Evolutionary conservation across 2,888 invertebrate species (phyloP).

Genomic region (Polydrusus cervinus): DNA sequence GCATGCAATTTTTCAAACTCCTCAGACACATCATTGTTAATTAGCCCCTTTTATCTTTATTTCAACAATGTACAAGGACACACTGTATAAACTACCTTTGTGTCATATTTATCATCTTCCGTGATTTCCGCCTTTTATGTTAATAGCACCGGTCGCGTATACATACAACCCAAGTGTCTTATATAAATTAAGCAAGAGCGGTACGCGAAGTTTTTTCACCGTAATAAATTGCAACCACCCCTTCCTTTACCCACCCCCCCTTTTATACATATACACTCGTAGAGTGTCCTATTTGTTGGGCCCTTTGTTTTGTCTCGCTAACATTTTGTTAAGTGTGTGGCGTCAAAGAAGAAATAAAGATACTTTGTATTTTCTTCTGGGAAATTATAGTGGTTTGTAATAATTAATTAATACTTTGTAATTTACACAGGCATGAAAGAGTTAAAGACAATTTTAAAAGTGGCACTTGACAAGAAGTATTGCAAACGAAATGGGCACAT

Average conservation of each 20-base stretch:
- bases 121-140: constrained; percentile 61
- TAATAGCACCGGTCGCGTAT: constrained; percentile 56
- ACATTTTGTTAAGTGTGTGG: constrained; percentile 24
- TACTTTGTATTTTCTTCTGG: constrained; percentile 55
- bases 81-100: constrained; percentile 29
- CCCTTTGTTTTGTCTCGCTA: constrained; percentile 16
- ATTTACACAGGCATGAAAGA: too few relatives aligned
- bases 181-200: constrained; percentile 57
- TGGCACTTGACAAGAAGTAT: too few relatives aligned
- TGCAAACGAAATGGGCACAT: too few relatives aligned
- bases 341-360: constrained; percentile 53
- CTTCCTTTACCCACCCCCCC: constrained; percentile 29
- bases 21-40: background rate
- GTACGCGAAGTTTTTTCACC: constrained; percentile 55
- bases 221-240: constrained; percentile 54
- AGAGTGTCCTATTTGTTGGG: constrained; percentile 24
- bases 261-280: background rate
- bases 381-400: background rate
- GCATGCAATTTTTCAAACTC: background rate
- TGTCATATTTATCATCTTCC: constrained; percentile 60
- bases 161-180: constrained; percentile 55
- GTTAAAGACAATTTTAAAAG: too few relatives aligned
- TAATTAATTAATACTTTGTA: too few relatives aligned
- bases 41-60: background rate
- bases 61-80: constrained; percentile 7